Evolutionary conservation across 1,140 invertebrate genomes (phyloP), one percentile per base, ranked within the genome.

Genomic region (Cydia splendana): DNA sequence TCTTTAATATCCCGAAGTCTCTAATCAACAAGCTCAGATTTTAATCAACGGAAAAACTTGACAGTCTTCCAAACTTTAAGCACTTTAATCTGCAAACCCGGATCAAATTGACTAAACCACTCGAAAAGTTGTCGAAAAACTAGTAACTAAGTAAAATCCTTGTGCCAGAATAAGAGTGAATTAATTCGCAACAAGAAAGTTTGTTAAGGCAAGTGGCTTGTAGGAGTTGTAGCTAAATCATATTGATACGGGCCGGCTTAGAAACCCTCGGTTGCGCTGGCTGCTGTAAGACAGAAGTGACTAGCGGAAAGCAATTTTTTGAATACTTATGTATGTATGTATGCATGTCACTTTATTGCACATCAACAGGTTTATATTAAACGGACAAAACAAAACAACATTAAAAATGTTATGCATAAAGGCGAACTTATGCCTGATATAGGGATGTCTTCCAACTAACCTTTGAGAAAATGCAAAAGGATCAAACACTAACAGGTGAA

Each of bases 251-350:
- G 81, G 81, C 65, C 65, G 77, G 78, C 79, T 78, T 79, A 75
- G 74, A 75, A 79, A 76, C 80, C 76, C 75, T 62, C 75, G 77
- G 78, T 74, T 76, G 73, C 62, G 24, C 51, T 12, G 18, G 15
- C 24, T n/a, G 62, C 15, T 10, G 6, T 73, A 77, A 81, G 79
- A 4, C 24, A 13, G 24, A 9, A 62, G 75, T 30, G 75, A 62
- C 30, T 10, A 62, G 65, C 78, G 18, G 48, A 53, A 96, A 97
- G 86, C 2, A 13, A 48, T 13, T 48, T 48, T 48, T 12, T 42
- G 9, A 42, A 42, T 5, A 6, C 2, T 30, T 30, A 30, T 3
- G 1, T 30, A 30, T 30, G 24, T 24, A 24, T 24, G 24, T 24
- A 24, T 24, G 24, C 24, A n/a, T 75, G 48, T 9, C 80, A 45